phyloP scores from a whole-genome alignment of 2,888 invertebrate species.

The Heliothis peltigera region DNA sequence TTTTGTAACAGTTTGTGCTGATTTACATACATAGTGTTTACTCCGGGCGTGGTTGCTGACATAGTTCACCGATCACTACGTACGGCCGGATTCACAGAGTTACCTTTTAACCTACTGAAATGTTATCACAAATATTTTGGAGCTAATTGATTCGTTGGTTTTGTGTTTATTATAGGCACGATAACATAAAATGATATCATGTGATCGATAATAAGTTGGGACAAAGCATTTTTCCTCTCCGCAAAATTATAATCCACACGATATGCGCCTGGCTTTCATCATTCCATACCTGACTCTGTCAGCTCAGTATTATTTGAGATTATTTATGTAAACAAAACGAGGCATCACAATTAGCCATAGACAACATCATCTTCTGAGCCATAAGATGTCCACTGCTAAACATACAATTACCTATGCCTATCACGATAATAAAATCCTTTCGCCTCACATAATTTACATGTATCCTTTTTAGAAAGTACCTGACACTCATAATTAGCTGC shows the following conservation, averaged over 20 bases:
- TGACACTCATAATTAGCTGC: slow-evolving; percentile 91
- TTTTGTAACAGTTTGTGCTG: slow-evolving; percentile 21
- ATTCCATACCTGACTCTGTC: too few relatives aligned
- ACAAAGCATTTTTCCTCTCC: not conserved
- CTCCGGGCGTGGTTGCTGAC: slow-evolving; percentile 46
- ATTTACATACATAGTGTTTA: slow-evolving; percentile 37
- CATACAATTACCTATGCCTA: too few relatives aligned
- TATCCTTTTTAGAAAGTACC: slow-evolving; percentile 86
- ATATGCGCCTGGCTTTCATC: too few relatives aligned
- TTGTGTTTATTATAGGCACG: not conserved
- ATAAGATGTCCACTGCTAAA: too few relatives aligned
- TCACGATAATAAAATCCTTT: too few relatives aligned
- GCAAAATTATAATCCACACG: too few relatives aligned
- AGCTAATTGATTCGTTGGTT: not conserved
- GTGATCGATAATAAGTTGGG: not conserved
- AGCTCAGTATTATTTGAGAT: too few relatives aligned
- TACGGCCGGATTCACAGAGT: slow-evolving; percentile 40
- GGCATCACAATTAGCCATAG: too few relatives aligned
- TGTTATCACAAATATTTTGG: slow-evolving; percentile 29
- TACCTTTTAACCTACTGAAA: slow-evolving; percentile 38
- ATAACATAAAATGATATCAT: not conserved
- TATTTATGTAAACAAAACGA: too few relatives aligned
- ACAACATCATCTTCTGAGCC: too few relatives aligned
- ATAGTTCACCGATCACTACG: slow-evolving; percentile 39
- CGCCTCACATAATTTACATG: not conserved